Evolutionary conservation across 2,888 invertebrate genomes (phyloP).

Genomic region (Sarcophaga caerulescens): DNA sequence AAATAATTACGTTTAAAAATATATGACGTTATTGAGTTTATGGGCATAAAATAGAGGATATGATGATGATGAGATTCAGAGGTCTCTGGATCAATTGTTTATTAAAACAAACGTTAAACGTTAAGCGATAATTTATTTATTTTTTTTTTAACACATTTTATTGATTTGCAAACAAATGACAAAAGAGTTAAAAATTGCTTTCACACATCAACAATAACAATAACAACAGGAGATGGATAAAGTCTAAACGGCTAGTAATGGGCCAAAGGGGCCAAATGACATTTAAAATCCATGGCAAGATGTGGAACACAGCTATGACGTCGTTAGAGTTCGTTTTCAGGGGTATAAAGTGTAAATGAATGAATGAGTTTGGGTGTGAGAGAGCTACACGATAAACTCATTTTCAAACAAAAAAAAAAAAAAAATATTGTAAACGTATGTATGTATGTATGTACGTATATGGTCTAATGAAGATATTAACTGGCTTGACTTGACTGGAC

Average conservation of each 20-base stretch:
- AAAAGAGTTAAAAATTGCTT: constrained; percentile 23
- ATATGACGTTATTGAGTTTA: constrained; percentile 30
- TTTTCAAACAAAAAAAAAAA: no score
- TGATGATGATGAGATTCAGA: not conserved
- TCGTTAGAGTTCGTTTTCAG: not conserved
- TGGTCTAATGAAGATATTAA: no score
- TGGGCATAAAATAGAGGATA: not conserved
- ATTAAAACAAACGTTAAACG: not conserved
- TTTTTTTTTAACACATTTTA: constrained; percentile 47
- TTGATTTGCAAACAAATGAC: constrained; percentile 49
- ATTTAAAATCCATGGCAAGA: no score
- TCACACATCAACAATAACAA: constrained; percentile 31
- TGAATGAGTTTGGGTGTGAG: not conserved
- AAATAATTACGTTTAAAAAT: constrained; percentile 27
- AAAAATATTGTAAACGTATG: no score
- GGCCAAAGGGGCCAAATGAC: no score
- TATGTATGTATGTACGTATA: no score
- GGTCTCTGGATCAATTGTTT: not conserved
- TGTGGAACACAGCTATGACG: not conserved
- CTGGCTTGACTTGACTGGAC: no score
- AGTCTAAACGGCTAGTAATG: not conserved
- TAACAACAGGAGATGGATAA: not conserved
- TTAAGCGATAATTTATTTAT: constrained; percentile 13
- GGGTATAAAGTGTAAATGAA: not conserved
- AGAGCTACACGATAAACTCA: no score